Conservation (phyloP, 2,797 vertebrate genomes). For the Discoglossus pictus region DNA sequence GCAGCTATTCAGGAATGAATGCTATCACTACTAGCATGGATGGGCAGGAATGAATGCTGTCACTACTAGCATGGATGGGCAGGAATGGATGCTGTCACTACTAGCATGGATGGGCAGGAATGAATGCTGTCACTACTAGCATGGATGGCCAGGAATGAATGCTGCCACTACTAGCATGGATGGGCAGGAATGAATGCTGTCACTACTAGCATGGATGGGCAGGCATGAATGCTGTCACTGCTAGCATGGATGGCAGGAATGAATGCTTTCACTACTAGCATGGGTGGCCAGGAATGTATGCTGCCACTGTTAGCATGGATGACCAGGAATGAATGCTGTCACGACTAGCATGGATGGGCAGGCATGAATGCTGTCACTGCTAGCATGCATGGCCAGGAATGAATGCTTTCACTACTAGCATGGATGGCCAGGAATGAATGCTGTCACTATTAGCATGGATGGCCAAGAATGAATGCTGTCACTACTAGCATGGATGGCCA, state of each 20-base stretch:
- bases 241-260: conserved; percentile 4
- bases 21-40: not conserved
- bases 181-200: not conserved
- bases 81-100: conserved; percentile 9
- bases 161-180: not conserved
- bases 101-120: conserved; percentile 5
- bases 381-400: conserved; percentile 1
- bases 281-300: conserved; percentile 27
- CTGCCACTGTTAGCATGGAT: not conserved
- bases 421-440: conserved; percentile 28
- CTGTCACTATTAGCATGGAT: not conserved
- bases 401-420: conserved; percentile 1
- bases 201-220: too few species aligned
- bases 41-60: not conserved
- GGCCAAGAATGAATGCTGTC: not conserved
- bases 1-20: conserved; percentile 12
- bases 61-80: conserved; percentile 3
- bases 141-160: conserved; percentile 29
- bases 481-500: too few species aligned
- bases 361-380: conserved; percentile 11
- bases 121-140: not conserved
- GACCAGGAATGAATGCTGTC: not conserved
- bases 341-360: too few species aligned
- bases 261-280: conserved; percentile 1
- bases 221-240: conserved; percentile 9